Conservation (phyloP, 2,797 vertebrate genomes). For the Coccyzus lansbergi region DNA sequence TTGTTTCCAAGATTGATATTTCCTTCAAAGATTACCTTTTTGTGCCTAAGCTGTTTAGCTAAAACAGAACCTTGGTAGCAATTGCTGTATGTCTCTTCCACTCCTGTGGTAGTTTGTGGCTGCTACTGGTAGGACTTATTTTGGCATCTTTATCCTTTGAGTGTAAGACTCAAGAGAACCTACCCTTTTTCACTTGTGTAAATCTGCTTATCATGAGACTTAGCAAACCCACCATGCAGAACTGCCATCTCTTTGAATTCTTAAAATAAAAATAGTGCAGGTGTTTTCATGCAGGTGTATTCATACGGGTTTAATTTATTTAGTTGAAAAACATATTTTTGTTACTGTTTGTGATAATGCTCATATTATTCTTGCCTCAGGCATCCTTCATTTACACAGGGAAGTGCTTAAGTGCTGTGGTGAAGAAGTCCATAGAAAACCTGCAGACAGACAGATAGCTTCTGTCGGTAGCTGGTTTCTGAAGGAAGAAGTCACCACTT, state of each 20-base stretch:
- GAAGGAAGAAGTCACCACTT: neutral
- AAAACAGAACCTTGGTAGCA: neutral
- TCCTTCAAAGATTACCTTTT: neutral
- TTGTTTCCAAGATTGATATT: conserved; percentile 8
- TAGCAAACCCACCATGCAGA: neutral
- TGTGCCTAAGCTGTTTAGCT: neutral
- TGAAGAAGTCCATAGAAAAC: neutral
- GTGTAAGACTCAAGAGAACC: neutral
- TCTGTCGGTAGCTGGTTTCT: neutral
- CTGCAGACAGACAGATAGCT: neutral
- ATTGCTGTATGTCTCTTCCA: neutral
- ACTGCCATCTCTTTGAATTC: neutral
- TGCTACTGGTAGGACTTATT: neutral
- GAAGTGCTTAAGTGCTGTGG: neutral
- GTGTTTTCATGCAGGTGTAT: neutral
- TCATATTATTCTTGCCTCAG: neutral
- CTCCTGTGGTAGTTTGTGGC: neutral
- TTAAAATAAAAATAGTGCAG: neutral
- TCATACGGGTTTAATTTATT: neutral
- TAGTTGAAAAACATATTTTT: neutral
- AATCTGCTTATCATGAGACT: neutral
- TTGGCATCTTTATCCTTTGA: neutral
- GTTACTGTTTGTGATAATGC: neutral
- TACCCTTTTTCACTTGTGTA: neutral
- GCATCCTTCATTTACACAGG: neutral